phyloP scores from a whole-genome alignment of 2,797 vertebrate genomes.

The Hydrophis major region DNA sequence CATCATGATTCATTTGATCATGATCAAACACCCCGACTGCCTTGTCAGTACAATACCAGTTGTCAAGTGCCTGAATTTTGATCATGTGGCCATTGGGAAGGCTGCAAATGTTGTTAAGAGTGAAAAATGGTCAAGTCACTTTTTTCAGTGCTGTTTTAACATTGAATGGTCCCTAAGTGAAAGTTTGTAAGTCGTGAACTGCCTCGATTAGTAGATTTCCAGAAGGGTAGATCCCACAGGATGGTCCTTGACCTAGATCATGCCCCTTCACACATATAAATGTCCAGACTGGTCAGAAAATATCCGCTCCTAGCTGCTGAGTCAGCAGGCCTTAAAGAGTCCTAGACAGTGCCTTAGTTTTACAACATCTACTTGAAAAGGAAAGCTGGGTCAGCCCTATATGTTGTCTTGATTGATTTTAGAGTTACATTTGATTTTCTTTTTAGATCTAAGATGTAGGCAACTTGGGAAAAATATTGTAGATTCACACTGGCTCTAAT shows the following conservation, averaged over 20 bases:
- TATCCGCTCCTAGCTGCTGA: fast-evolving
- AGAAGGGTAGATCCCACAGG: background rate
- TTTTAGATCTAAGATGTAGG: background rate
- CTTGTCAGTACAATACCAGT: too few relatives aligned
- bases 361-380: background rate
- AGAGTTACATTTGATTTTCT: background rate
- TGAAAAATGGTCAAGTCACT: too few relatives aligned
- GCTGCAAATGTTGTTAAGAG: too few relatives aligned
- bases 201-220: background rate
- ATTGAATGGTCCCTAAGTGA: too few relatives aligned
- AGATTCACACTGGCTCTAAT: background rate
- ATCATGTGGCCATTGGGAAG: too few relatives aligned
- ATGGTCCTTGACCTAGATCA: background rate
- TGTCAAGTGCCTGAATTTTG: too few relatives aligned
- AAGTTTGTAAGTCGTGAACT: too few relatives aligned
- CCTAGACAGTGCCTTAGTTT: background rate
- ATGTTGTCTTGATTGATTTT: background rate
- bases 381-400: background rate
- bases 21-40: too few relatives aligned
- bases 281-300: background rate
- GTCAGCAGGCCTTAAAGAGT: background rate
- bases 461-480: background rate
- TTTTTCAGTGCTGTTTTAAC: too few relatives aligned
- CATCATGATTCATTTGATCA: too few relatives aligned
- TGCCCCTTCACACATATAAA: too few relatives aligned